Conservation (phyloP, 2,113 vertebrate genomes). For the Lagopus leucura region DNA sequence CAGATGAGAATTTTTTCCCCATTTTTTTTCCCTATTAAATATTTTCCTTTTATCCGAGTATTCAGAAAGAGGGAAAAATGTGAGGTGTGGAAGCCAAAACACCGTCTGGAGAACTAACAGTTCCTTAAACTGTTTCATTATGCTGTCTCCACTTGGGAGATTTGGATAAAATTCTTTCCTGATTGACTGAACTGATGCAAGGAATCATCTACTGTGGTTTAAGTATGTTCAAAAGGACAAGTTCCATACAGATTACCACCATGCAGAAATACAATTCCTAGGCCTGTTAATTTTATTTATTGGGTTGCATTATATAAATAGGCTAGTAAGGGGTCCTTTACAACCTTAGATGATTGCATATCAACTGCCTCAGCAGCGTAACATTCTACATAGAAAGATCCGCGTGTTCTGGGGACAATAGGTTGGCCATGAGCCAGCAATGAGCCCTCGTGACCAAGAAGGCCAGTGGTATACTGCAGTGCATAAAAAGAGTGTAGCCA, state of each 20-base stretch:
- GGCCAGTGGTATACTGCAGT: too few species aligned
- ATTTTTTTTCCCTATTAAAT: background rate
- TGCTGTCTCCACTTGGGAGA: background rate
- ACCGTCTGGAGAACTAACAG: background rate
- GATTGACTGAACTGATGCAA: background rate
- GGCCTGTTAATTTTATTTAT: background rate
- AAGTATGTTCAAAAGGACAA: background rate
- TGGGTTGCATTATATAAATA: background rate
- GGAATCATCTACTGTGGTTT: background rate
- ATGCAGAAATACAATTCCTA: background rate
- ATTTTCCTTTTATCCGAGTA: slow-evolving; percentile 29
- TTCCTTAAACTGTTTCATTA: slow-evolving; percentile 33
- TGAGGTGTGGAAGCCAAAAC: slow-evolving; percentile 22
- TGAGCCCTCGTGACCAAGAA: too few species aligned
- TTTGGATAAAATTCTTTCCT: background rate
- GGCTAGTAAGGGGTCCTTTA: background rate
- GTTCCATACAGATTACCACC: background rate
- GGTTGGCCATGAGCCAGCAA: too few species aligned
- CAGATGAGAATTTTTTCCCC: background rate
- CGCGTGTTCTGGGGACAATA: too few species aligned
- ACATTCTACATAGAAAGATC: too few species aligned
- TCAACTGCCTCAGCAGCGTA: background rate
- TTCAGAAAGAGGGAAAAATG: background rate
- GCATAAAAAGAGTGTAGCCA: too few species aligned
- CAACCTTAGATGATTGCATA: background rate